Conservation (phyloP, 2,888 invertebrate species). For the Xanthorhoe spadicearia region DNA sequence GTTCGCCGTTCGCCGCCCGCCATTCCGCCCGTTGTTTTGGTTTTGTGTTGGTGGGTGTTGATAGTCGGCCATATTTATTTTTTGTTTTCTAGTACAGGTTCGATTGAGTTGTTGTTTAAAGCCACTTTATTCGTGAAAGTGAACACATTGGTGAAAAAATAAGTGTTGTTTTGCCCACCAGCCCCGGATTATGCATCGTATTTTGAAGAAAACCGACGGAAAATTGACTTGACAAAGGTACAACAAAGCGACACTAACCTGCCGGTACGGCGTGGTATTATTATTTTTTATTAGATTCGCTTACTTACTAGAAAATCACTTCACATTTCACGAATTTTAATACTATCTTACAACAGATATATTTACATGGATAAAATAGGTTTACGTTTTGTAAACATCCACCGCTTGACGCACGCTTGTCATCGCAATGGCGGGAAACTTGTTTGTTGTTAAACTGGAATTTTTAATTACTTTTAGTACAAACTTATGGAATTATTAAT, state of each 20-base stretch:
- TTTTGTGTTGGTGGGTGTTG: not conserved
- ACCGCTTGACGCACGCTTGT: not conserved
- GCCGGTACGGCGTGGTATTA: slow-evolving; percentile 17
- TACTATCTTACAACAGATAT: too few species aligned
- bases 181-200: slow-evolving; percentile 20
- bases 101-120: not conserved
- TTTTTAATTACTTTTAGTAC: too few species aligned
- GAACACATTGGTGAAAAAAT: not conserved
- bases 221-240: slow-evolving; percentile 25
- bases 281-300: not conserved
- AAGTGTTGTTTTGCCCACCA: not conserved
- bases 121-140: not conserved
- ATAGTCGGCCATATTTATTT: slow-evolving; percentile 36
- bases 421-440: slow-evolving; percentile 27
- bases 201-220: slow-evolving; percentile 15
- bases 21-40: not conserved
- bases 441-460: not conserved
- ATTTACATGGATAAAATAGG: too few species aligned
- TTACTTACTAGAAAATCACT: not conserved
- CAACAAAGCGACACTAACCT: not conserved
- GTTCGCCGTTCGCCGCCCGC: too few species aligned
- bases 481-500: too few species aligned
- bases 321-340: not conserved
- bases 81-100: slow-evolving; percentile 31
- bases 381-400: not conserved